A percentile compares a stretch with the other conserved stretches of the same genome.
Evolutionary conservation across 2,888 invertebrate genomes (phyloP).

Genomic region (Pediacus dermestoides): DNA sequence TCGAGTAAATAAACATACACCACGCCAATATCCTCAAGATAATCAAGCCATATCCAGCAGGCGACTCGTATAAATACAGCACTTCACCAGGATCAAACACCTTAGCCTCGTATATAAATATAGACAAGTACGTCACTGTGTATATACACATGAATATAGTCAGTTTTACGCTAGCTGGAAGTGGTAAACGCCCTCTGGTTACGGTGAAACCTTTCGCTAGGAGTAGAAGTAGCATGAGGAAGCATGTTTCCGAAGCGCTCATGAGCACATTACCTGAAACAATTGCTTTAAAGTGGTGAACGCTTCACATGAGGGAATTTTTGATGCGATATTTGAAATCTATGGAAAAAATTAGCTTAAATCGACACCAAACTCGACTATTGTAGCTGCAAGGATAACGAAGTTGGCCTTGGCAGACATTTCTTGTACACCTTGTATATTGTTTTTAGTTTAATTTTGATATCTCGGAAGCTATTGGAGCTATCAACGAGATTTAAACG

Average conservation of each 20-base stretch:
- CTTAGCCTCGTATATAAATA: constrained; percentile 79
- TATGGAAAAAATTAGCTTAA: too few species aligned
- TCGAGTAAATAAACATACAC: constrained; percentile 70
- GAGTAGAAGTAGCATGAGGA: constrained; percentile 73
- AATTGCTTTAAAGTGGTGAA: constrained; percentile 3
- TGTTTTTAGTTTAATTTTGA: too few species aligned
- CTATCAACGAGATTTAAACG: too few species aligned
- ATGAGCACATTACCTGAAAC: constrained; percentile 66
- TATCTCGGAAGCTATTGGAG: too few species aligned
- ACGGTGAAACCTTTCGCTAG: constrained; percentile 90
- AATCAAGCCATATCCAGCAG: constrained; percentile 81
- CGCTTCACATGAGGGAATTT: too few species aligned
- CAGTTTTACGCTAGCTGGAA: constrained; percentile 70
- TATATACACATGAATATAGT: constrained; percentile 78
- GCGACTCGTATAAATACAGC: constrained; percentile 84
- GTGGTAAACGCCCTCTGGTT: constrained; percentile 75
- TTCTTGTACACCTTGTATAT: too few species aligned
- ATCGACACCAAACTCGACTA: too few species aligned
- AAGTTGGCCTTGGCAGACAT: too few species aligned
- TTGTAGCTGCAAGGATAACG: too few species aligned
- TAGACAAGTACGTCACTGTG: constrained; percentile 65
- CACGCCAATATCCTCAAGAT: constrained; percentile 73
- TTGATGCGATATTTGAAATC: too few species aligned
- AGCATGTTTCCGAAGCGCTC: constrained; percentile 70
- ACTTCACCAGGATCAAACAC: constrained; percentile 90